Evolutionary conservation across 2,113 vertebrate genomes (phyloP), one percentile per base, ranked within the genome.

Genomic region (Gavialis gangeticus): DNA sequence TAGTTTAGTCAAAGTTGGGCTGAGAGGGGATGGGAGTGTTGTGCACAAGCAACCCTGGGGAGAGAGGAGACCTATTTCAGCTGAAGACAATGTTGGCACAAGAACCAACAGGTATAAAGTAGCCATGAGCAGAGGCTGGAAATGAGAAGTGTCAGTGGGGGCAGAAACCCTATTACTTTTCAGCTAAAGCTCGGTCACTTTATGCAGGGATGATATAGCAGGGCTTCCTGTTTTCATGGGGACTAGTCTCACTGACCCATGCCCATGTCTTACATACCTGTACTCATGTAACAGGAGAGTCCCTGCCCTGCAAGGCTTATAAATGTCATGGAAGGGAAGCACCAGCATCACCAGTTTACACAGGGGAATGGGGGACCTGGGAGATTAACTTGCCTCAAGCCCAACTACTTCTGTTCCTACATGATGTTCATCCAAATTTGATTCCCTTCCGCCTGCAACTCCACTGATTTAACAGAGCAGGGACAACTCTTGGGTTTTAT

Each of bases 41-140:
- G 1, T 24, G 56, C 21, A 4, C 4, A 9, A 9, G 0, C 6
- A 1, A 5, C 30, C 4, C 1, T 4, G n/a, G 30, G 46, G 59
- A 18, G 2, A 34, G 14, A 6, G 0, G 1, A 46, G 46, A 46
- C 7, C 46, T 46, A 9, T 46, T 9, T 46, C 46, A 46, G 46
- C 46, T 46, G 46, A 46, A 46, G 46, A 46, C 8, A 2, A 46
- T 46, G 46, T 46, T 46, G 46, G 8, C 46, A 46, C 46, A 46
- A 46, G 46, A 46, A 46, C 46, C 2, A 46, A 46, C 46, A 46
- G 46, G 46, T 46, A 46, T 46, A 46, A 46, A 46, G 46, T 46
- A 46, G 46, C 46, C 8, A 46, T 46, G 46, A 46, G 46, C 46
- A 46, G 46, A 46, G 63, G 27, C 27, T 59, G 37, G 62, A 82